Base-by-base conservation (phyloP, 2,797 vertebrate species). In the Protonibea diacanthus region DNA sequence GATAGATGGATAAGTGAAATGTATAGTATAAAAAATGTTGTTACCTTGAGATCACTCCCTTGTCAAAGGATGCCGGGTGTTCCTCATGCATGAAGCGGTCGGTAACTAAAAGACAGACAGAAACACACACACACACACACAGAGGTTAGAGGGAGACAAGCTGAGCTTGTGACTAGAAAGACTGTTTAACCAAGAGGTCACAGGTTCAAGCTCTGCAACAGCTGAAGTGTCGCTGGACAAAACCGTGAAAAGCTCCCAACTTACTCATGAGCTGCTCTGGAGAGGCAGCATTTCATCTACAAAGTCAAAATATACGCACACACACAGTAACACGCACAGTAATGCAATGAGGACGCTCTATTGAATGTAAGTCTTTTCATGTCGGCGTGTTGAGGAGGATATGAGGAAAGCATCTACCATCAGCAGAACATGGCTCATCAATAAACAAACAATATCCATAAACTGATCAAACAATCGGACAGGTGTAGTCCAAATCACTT, bases 131-230 rank as follows among this genome's bases (percentile, higher is more conserved):
- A 64, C 14, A 71, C 40, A 18, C 21, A 77, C 63, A 73, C 27
- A 25, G 33, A 69, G 64, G 73, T 86, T 56, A 86, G 48, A 80
- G 48, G 51, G 69, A 86, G 49, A 66, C 62, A 74, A 67, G 25
- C 29, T 66, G 61, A 25, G 42, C 71, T 62, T 3, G 23, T 78
- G 60, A 90, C 84, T 58, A 77, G 67, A 87, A 71, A 80, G 71
- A 79, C 45, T 83, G 84, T 82, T 89, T 88, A 85, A 84, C 84
- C 74, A 78, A 74, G 63, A 85, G 86, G 80, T 89, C 82, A 90
- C 25, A 52, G 77, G 84, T 87, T 91, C 84, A 87, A 48, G 59
- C 76, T 73, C 67, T 66, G 72, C 25, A 84, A 80, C 75, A 86
- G 81, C 82, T 85, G 69, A 87, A 82, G 80, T 79, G 84, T 81